phyloP scores from a whole-genome alignment of 2,888 invertebrate genomes.

The Dendrolimus houi region DNA sequence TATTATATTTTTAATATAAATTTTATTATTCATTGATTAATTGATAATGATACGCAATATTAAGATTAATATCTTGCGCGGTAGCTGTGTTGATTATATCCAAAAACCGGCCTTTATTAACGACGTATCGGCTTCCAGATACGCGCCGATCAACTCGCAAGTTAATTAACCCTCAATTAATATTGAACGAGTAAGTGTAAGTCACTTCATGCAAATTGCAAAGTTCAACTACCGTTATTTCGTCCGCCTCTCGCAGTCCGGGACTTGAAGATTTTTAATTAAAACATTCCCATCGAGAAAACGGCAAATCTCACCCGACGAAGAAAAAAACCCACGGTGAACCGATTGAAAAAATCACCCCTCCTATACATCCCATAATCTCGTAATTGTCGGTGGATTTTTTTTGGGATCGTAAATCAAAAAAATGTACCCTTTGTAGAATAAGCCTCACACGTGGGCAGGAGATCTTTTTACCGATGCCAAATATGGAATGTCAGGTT shows the following conservation, averaged over 20 bases:
- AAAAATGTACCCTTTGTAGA: slow-evolving; percentile 56
- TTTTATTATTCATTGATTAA: neutral
- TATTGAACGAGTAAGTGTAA: slow-evolving; percentile 24
- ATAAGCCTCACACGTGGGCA: slow-evolving; percentile 62
- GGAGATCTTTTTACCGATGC: slow-evolving; percentile 46
- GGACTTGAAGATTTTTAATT: slow-evolving; percentile 42
- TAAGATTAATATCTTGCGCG: neutral
- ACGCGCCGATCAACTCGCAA: slow-evolving; percentile 14
- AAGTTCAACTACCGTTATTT: slow-evolving; percentile 26
- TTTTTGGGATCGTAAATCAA: slow-evolving; percentile 42
- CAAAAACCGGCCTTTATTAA: neutral
- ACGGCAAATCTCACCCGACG: slow-evolving; percentile 27
- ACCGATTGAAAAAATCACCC: slow-evolving; percentile 42
- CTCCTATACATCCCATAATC: slow-evolving; percentile 58
- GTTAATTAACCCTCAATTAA: slow-evolving; percentile 38
- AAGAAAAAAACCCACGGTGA: slow-evolving; percentile 43
- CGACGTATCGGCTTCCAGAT: neutral
- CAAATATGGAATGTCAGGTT: no score
- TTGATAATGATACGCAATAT: neutral
- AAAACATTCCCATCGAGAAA: slow-evolving; percentile 37
- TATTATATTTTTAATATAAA: neutral
- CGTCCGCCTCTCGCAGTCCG: slow-evolving; percentile 8
- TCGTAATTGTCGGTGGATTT: slow-evolving; percentile 62
- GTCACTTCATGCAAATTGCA: slow-evolving; percentile 30
- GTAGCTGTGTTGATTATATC: neutral